Base-by-base conservation (phyloP, 64 coral and sea anemone species). In the Hydrozoanthus tunicans region DNA sequence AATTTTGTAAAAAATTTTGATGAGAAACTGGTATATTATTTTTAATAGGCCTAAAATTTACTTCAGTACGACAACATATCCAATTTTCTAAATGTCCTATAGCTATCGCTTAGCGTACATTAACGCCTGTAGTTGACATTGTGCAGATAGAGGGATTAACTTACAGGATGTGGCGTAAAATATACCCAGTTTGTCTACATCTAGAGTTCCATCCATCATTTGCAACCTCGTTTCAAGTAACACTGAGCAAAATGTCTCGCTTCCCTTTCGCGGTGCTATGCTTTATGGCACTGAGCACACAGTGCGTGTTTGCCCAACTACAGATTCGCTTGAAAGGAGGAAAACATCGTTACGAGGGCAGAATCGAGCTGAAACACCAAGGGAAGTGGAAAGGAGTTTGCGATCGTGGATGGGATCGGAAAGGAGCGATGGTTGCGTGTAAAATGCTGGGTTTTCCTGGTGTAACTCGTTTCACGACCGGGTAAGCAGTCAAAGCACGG, bases 341-440 rank as follows among this genome's bases (percentile, higher is more conserved):
- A 62, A 97, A 92, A 14, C 92, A 97, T 59, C 15, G 32, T 9
- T 92, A 94, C 56, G 92, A 94, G 43, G 95, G 95, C 7, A 56
- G 89, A 85, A 62, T 97, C 14, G 92, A 97, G 62, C 69, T 97
- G 0, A 20, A 81, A 63, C 89, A 94, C 79, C 63, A 79, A 6
- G 90, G 90, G 5, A 76, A 59, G 14, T 97, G 95, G 95, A 92
- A 58, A 70, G 95, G 90, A 13, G 72, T 97, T 58, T 97, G 95
- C 90, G 95, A 97, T 90, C 95, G 94, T 62, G 89, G 77, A 54
- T 97, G 95, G 95, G 53, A 97, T 73, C 75, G 65, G 13, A 92
- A 94, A 17, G 92, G 73, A 32, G 95, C 90, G 0, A 7, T 73
- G n/a, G 95, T 97, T 26, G 90, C 91, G 3, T 97, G 95, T 14